Evolutionary conservation across 2,113 vertebrate genomes (phyloP).

Genomic region (Gnathonemus longibarbis): DNA sequence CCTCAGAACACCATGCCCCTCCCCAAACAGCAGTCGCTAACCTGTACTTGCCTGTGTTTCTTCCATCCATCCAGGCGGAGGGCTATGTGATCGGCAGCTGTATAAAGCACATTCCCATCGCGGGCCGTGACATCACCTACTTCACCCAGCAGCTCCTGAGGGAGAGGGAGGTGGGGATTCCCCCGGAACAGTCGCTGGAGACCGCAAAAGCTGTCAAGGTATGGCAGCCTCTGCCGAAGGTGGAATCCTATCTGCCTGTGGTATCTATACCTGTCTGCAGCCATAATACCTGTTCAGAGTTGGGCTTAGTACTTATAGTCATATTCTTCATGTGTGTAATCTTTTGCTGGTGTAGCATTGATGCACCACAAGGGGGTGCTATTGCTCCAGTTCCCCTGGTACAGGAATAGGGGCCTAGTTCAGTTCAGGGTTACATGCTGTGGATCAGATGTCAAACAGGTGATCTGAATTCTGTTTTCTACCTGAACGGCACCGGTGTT

Average conservation of each 20-base stretch:
- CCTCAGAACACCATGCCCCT: not conserved
- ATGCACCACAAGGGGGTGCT: not conserved
- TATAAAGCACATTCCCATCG: slow-evolving; percentile 99
- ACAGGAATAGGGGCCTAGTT: not conserved
- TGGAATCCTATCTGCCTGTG: not conserved
- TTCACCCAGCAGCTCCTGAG: slow-evolving; percentile 95
- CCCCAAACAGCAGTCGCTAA: not conserved
- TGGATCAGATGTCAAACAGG: not conserved
- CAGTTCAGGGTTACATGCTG: not conserved
- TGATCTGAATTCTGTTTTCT: not conserved
- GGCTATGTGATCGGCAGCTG: slow-evolving; percentile 98
- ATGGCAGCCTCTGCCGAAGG: not conserved
- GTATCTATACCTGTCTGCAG: not conserved
- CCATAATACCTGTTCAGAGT: not conserved
- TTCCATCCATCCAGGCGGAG: slow-evolving; percentile 70
- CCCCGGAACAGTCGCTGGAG: slow-evolving; percentile 94
- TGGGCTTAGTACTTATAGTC: not conserved
- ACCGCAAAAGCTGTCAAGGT: slow-evolving; percentile 98
- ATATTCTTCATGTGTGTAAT: not conserved
- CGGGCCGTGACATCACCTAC: slow-evolving; percentile 95
- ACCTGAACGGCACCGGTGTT: not conserved
- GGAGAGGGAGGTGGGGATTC: slow-evolving; percentile 95
- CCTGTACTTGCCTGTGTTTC: not conserved
- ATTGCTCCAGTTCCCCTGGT: not conserved
- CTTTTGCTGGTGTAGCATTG: not conserved